Evolutionary conservation across 2,797 vertebrate genomes (phyloP).

Genomic region (Bryconaethiops microstoma): DNA sequence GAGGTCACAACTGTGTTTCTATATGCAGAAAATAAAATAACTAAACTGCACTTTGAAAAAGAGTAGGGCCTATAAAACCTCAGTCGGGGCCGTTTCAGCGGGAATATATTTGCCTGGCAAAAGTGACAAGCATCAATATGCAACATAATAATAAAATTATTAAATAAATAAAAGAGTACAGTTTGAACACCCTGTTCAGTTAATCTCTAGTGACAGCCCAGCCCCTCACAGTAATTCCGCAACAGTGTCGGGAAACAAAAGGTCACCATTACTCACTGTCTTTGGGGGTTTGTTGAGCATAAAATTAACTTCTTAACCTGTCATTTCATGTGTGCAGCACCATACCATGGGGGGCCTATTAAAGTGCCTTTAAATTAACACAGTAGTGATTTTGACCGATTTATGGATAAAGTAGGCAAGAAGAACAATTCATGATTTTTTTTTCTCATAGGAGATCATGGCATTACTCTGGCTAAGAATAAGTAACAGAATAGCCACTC

Average conservation of each 20-base stretch:
- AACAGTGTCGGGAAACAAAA: conserved; percentile 47
- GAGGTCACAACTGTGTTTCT: not conserved
- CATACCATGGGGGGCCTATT: conserved; percentile 47
- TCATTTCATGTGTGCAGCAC: not conserved
- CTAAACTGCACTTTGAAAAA: not conserved
- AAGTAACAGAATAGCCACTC: conserved; percentile 52
- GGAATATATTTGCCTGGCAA: not conserved
- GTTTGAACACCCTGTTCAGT: conserved; percentile 16
- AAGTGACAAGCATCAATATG: conserved; percentile 14
- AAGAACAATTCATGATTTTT: conserved; percentile 35
- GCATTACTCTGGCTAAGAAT: conserved; percentile 11
- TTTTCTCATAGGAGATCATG: not conserved
- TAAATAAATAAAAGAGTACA: not conserved
- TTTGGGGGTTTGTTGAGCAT: conserved; percentile 49
- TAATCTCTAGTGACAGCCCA: conserved; percentile 19
- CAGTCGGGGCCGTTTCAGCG: too few species aligned
- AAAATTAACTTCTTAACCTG: conserved; percentile 53
- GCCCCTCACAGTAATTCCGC: conserved; percentile 29
- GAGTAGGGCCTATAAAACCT: too few species aligned
- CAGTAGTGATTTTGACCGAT: conserved; percentile 49
- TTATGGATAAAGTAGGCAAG: conserved; percentile 56
- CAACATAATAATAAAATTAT: not conserved
- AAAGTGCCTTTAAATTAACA: conserved; percentile 53
- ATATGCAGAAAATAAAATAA: not conserved
- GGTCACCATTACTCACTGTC: conserved; percentile 44